Percentiles rank a stretch among this genome's conserved stretches.
phyloP scores from a whole-genome alignment of 1,140 invertebrate genomes.

The Drosophila melanogaster region Release_6_plus_ISO1_MT NT_037436.4:9836501-9837000 shows the following conservation, averaged over 20 bases:
- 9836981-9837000: no score
- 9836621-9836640: background rate
- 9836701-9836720: background rate
- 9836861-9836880: no score
- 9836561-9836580: slow-evolving; percentile 35
- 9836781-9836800: background rate
- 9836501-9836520: slow-evolving; percentile 18
- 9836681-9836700: slow-evolving; percentile 20
- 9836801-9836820: background rate
- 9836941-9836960: no score
- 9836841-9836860: no score
- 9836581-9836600: slow-evolving; percentile 19
- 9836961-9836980: no score
- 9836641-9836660: background rate
- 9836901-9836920: background rate
- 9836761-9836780: slow-evolving; percentile 44
- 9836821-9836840: background rate
- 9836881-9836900: background rate
- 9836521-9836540: slow-evolving; percentile 22
- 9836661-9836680: slow-evolving; percentile 2
- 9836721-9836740: slow-evolving; percentile 12
- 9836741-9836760: slow-evolving; percentile 39
- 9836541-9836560: slow-evolving; percentile 43
- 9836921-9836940: background rate
- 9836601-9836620: slow-evolving; percentile 5